Conservation (phyloP, 2,113 vertebrate species). For the Centropristis striata region DNA sequence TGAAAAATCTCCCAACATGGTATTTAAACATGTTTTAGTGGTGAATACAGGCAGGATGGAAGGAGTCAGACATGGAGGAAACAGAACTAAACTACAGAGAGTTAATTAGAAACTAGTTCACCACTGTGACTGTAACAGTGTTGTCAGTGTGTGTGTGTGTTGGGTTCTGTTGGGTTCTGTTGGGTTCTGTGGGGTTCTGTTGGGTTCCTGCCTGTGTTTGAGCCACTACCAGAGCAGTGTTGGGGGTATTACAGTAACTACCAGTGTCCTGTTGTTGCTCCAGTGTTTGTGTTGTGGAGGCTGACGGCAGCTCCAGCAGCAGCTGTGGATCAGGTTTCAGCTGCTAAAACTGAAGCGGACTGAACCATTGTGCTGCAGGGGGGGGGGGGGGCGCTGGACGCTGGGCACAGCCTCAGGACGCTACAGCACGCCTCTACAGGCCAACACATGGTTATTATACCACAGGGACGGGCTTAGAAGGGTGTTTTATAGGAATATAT, state of each 20-base stretch:
- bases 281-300: conserved; percentile 29
- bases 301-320: conserved; percentile 26
- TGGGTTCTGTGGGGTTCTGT: too few relatives aligned
- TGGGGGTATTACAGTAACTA: background rate
- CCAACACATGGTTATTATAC: rapidly evolving
- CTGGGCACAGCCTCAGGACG: too few relatives aligned
- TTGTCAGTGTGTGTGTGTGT: background rate
- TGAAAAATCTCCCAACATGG: too few relatives aligned
- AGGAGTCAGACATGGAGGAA: too few relatives aligned
- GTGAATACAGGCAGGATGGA: too few relatives aligned
- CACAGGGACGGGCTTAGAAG: rapidly evolving
- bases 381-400: background rate
- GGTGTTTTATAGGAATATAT: background rate
- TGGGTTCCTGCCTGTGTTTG: background rate
- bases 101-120: too few relatives aligned
- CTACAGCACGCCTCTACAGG: background rate
- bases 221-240: conserved; percentile 18
- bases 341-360: conserved; percentile 54
- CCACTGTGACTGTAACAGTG: background rate
- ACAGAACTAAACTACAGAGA: too few relatives aligned
- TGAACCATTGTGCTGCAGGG: conserved; percentile 51
- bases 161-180: too few relatives aligned
- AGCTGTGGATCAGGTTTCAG: conserved; percentile 70
- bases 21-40: too few relatives aligned
- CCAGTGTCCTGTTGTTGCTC: conserved; percentile 23